Base-by-base conservation (phyloP, 1,140 invertebrate genomes). In the Hylyphantes graminicola region DNA sequence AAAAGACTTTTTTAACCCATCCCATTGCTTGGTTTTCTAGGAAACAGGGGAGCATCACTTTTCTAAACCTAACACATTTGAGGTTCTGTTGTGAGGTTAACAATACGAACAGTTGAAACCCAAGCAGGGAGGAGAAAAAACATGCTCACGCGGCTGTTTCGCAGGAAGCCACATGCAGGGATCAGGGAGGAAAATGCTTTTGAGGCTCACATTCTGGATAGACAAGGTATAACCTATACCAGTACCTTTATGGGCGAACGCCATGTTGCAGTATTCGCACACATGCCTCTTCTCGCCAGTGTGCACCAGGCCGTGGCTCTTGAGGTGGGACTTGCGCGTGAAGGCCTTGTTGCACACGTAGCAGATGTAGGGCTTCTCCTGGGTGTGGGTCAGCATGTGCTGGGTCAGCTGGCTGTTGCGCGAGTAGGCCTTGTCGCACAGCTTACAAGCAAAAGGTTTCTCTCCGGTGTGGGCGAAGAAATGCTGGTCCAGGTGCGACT, bases 291-390 rank as follows among this genome's bases (percentile, higher is more conserved):
- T 57, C 11, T 75, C 73, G 2, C 73, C 55, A 0, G 73, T 75
- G n/a, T 75, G 73, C n/a, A 51, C n/a, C 0, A 75, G 11, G 1
- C 12, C 10, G n/a, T 75, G 73, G 11, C 61, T n/a, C 10, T 59
- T 75, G 0, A 75, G 21, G 35, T 13, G 17, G 61, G 21, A 15
- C 7, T 9, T 15, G 35, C 73, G 57, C 13, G 57, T 8, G 87
- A 92, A 92, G 59, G 87, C 91, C 88, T 92, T 92, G 57, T 89
- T 89, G 87, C 91, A 92, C 87, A 89, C 90, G 78, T 90, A 89
- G 82, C 91, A 93, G 86, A 92, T 91, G 87, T 91, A 92, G 0
- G 92, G 92, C 50, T 78, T 87, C 68, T 87, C 86, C 15, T 80
- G 84, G 19, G 70, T n/a, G 64, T 87, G 86, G 0, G 35, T 48